Evolutionary conservation across 2,113 vertebrate genomes (phyloP).

Genomic region (Baryphthengus martii): DNA sequence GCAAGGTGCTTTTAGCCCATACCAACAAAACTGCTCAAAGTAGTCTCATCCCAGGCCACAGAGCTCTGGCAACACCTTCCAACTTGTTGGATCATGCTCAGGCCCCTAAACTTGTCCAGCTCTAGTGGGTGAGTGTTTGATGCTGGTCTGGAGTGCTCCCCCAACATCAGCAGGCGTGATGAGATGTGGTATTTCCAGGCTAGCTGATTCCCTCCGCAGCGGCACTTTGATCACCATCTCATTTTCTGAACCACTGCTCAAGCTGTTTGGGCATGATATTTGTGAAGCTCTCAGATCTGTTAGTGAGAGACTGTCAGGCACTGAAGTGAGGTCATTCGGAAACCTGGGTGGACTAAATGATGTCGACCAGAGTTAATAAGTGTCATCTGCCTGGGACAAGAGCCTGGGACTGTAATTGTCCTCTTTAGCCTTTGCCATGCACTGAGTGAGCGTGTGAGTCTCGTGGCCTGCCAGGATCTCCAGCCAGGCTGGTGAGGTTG

Average conservation of each 20-base stretch:
- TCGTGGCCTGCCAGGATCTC: background rate
- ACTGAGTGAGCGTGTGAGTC: background rate
- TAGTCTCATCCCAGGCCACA: background rate
- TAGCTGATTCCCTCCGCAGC: background rate
- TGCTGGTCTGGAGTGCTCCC: background rate
- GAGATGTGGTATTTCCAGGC: background rate
- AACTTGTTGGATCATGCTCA: background rate
- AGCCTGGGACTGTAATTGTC: background rate
- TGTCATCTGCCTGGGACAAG: background rate
- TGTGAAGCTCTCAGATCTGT: background rate
- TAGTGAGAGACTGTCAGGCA: background rate
- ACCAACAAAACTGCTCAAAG: background rate
- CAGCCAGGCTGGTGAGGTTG: background rate
- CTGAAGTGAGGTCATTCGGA: background rate
- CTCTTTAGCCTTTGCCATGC: background rate
- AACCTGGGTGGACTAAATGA: background rate
- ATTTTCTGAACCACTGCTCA: background rate
- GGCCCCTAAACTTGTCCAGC: background rate
- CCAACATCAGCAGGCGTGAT: background rate
- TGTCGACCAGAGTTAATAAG: background rate
- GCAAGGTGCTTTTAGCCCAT: background rate
- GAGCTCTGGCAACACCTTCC: background rate
- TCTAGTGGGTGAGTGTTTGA: background rate
- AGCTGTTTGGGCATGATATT: background rate
- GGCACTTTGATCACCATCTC: fast-evolving